Percentiles rank a stretch among this genome's conserved stretches.
These are phyloP conservation scores for Willowsia nigromaculata DNA, from an alignment of 2,888 invertebrate species.

Conservation along the genomic window DNA sequence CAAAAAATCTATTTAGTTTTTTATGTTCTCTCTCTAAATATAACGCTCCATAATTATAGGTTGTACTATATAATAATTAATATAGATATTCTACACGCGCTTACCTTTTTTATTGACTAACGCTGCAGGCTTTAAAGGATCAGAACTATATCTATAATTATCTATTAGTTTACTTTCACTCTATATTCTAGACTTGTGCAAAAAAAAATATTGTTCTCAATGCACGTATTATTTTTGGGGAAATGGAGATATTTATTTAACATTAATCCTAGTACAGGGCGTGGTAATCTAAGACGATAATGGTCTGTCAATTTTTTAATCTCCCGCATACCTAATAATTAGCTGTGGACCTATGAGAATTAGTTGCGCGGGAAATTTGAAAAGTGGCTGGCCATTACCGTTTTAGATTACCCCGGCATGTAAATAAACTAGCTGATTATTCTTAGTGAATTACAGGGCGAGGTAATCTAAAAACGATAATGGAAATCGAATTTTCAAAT, in stretches of 20 bases:
- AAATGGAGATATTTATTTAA: not conserved
- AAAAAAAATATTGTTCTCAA: constrained; percentile 1
- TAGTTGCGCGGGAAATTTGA: too few relatives aligned
- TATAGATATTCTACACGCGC: constrained; percentile 6
- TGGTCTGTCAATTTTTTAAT: too few relatives aligned
- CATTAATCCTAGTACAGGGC: constrained; percentile 17
- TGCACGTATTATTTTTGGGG: constrained; percentile 23
- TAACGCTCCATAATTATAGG: constrained; percentile 9
- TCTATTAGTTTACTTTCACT: constrained; percentile 8
- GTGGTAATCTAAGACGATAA: too few relatives aligned
- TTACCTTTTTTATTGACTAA: constrained; percentile 9
- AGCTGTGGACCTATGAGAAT: too few relatives aligned
- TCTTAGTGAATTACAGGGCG: too few relatives aligned
- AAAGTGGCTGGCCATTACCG: too few relatives aligned
- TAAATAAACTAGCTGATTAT: not conserved
- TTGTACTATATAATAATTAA: not conserved
- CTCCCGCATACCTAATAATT: too few relatives aligned
- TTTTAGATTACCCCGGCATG: too few relatives aligned
- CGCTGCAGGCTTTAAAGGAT: constrained; percentile 27
- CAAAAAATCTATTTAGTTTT: not conserved
- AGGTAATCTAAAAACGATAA: too few relatives aligned
- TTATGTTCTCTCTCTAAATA: too few relatives aligned
- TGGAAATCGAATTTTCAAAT: too few relatives aligned
- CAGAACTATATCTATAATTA: constrained; percentile 9
- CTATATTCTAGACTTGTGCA: constrained; percentile 76